Evolutionary conservation across 2,888 invertebrate genomes (phyloP).

Genomic region (Nysson spinosus): DNA sequence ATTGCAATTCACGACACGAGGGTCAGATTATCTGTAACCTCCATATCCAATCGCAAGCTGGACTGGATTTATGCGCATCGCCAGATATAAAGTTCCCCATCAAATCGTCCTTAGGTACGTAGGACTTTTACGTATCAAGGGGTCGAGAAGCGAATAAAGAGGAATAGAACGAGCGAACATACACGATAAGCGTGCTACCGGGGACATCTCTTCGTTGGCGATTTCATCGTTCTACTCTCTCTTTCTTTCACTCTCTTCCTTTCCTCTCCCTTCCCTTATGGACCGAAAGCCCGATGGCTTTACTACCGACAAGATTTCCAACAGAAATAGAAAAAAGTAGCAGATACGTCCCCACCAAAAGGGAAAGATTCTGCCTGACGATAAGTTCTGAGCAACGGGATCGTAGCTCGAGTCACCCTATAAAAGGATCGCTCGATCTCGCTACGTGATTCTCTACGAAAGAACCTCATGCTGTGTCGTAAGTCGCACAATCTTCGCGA

Average conservation of each 20-base stretch:
- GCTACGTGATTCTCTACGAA: no score
- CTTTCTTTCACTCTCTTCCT: no score
- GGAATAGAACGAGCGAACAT: constrained; percentile 17
- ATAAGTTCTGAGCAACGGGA: constrained; percentile 29
- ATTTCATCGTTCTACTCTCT: constrained; percentile 22
- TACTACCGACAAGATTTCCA: constrained; percentile 3
- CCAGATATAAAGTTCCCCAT: constrained; percentile 37
- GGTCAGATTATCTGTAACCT: constrained; percentile 25
- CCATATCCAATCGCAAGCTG: constrained; percentile 10
- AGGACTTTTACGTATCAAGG: neutral
- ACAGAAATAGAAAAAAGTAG: constrained; percentile 44
- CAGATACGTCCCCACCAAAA: constrained; percentile 11
- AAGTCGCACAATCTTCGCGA: no score
- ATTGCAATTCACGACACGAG: constrained; percentile 23
- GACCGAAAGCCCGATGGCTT: constrained; percentile 10
- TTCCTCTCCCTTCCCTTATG: neutral
- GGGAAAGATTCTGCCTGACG: constrained; percentile 20
- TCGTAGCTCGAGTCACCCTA: constrained; percentile 10
- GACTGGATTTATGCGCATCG: constrained; percentile 41
- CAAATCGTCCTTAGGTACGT: constrained; percentile 28
- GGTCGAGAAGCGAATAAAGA: constrained; percentile 33
- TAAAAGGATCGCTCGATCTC: constrained; percentile 23
- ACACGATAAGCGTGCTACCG: constrained; percentile 42
- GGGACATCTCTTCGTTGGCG: constrained; percentile 14
- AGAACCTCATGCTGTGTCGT: neutral